Percentiles rank a stretch among this genome's conserved stretches.
phyloP scores from a whole-genome alignment of 2,888 invertebrate species.

The Conus canariensis region DNA sequence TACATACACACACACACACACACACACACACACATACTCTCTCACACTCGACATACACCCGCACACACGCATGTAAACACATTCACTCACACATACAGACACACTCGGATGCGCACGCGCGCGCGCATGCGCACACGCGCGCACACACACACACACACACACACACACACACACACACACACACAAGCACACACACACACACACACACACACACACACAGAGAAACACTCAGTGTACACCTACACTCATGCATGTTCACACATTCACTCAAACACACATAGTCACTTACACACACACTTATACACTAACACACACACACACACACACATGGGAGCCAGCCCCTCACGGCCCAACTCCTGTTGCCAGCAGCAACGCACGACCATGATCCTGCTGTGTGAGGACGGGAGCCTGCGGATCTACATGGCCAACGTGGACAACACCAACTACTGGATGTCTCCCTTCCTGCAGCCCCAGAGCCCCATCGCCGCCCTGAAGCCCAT shows the following conservation, averaged over 20 bases:
- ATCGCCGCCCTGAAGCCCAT: conserved; percentile 79
- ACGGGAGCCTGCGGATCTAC: conserved; percentile 96
- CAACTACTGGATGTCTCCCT: conserved; percentile 81
- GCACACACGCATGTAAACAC: background rate
- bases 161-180: no score
- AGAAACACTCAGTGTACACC: no score
- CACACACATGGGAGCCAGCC: background rate
- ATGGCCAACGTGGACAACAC: conserved; percentile 88
- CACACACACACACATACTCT: background rate
- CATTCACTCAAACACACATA: no score
- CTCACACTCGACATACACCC: no score
- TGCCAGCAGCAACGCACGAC: conserved; percentile 85
- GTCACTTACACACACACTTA: no score
- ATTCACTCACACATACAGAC: background rate
- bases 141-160: no score
- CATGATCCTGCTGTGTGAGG: conserved; percentile 94
- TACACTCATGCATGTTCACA: no score
- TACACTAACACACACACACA: background rate
- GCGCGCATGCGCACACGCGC: no score
- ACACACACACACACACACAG: no score
- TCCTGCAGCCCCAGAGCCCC: conserved; percentile 82
- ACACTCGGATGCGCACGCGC: background rate
- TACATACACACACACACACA: background rate
- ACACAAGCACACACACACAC: no score
- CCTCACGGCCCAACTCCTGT: background rate